Percentiles rank a stretch among this genome's conserved stretches.
Conservation (phyloP, 2,797 vertebrate species). For the Sebastes variabilis region DNA sequence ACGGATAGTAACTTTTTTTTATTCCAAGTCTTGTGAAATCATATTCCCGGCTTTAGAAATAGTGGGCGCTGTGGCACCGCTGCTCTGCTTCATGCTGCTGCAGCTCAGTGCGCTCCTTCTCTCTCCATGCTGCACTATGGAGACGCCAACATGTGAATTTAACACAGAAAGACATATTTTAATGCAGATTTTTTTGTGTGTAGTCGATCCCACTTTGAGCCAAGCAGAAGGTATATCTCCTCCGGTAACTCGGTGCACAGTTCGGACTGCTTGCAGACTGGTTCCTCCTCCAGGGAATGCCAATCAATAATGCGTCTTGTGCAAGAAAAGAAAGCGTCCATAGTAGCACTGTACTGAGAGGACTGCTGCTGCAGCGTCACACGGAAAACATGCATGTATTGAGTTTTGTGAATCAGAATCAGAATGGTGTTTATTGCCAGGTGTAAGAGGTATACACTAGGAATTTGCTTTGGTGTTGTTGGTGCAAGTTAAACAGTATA, state of each 20-base stretch:
- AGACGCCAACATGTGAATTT: constrained; percentile 70
- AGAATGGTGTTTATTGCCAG: too few relatives aligned
- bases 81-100: constrained; percentile 77
- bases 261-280: constrained; percentile 58
- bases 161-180: constrained; percentile 72
- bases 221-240: constrained; percentile 43
- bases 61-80: constrained; percentile 95
- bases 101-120: constrained; percentile 46
- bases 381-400: constrained; percentile 69
- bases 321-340: constrained; percentile 65
- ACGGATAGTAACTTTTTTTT: constrained; percentile 88
- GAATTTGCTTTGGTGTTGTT: too few relatives aligned
- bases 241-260: constrained; percentile 49
- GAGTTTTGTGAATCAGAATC: constrained; percentile 32
- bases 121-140: constrained; percentile 43
- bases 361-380: constrained; percentile 64
- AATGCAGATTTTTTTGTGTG: constrained; percentile 41
- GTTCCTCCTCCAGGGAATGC: constrained; percentile 80
- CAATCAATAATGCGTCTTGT: constrained; percentile 82
- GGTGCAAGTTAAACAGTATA: too few relatives aligned
- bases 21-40: constrained; percentile 90
- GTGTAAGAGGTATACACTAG: too few relatives aligned
- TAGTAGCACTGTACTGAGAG: constrained; percentile 49
- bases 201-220: constrained; percentile 29
- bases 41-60: constrained; percentile 91